Base-by-base conservation (phyloP, 2,113 vertebrate species). In the Rana temporaria region DNA sequence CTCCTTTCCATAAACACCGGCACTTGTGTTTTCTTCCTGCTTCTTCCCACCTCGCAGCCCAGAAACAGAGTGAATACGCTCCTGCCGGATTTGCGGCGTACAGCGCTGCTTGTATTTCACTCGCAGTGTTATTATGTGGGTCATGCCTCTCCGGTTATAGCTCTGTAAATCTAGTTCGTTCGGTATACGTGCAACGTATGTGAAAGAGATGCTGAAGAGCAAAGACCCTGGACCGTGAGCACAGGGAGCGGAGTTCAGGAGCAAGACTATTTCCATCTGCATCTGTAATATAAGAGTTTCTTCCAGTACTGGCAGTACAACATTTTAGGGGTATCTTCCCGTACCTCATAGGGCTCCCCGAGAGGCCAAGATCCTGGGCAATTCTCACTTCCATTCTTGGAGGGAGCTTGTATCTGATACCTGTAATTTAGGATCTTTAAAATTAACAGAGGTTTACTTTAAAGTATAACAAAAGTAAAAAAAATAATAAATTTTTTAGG, bases 91-190 rank as follows among this genome's bases (percentile, higher is more conserved):
- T 71, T 56, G 56, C 59, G 59, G 52, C 64, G 59, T 64, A 15
- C 42, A 30, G 42, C 34, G 79, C 59, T 48, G 59, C 59, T 62
- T 73, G 79, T 72, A 81, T 72, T 71, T 81, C 79, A 62, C 38
- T 59, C 8, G 32, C 69, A 26, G 69, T 81, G 67, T 81, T 81
- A 75, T 75, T 75, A 81, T 81, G 69, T 81, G 64, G 79, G 68
- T 81, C 79, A 81, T 60, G 57, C 68, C 79, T 81, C 79, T 81
- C 68, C 56, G 11, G 68, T 81, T 81, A 81, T 81, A 72, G 79
- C 69, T 26, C 64, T 53, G 79, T 81, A 81, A 81, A 81, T 72
- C 79, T 81, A 72, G 59, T 72, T 81, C 67, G 72, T 81, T 81
- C 38, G 11, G 57, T 19, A 63, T 53, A 81, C 68, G 67, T 72